A percentile compares a stretch with the other conserved stretches of the same genome.
Evolutionary conservation across 2,888 invertebrate species (phyloP).

Genomic region (Melieria crassipennis): DNA sequence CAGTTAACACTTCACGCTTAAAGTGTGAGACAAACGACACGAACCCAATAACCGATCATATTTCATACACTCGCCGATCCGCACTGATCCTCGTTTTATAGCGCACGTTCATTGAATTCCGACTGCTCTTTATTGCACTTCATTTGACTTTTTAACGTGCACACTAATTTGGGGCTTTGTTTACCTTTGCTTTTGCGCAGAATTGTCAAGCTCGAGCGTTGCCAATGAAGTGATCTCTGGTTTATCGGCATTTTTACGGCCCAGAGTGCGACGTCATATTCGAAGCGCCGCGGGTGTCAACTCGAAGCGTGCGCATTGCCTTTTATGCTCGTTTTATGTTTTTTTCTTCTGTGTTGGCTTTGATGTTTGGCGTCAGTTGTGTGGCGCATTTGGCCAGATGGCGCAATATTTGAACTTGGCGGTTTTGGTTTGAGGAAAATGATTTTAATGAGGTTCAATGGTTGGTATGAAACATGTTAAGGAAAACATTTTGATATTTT

Average conservation of each 20-base stretch:
- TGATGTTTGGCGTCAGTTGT: too few species aligned
- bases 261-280: slow-evolving; percentile 16
- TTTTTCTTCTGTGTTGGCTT: too few species aligned
- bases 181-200: slow-evolving; percentile 14
- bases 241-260: slow-evolving; percentile 27
- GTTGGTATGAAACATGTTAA: too few species aligned
- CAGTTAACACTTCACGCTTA: slow-evolving; percentile 23
- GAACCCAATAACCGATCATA: not conserved
- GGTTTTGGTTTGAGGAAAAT: too few species aligned
- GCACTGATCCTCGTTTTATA: slow-evolving; percentile 7
- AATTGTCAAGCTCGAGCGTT: slow-evolving; percentile 12
- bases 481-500: too few species aligned
- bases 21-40: not conserved
- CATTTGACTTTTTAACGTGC: slow-evolving; percentile 3
- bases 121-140: not conserved
- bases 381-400: too few species aligned
- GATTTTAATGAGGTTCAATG: too few species aligned
- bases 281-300: slow-evolving; percentile 24
- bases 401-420: too few species aligned
- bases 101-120: not conserved
- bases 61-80: not conserved
- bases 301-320: not conserved
- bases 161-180: slow-evolving; percentile 30
- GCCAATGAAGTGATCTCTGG: slow-evolving; percentile 22
- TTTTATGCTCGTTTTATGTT: too few species aligned